Conservation (phyloP, 2,113 vertebrate genomes). For the Callaeas wilsoni region DNA sequence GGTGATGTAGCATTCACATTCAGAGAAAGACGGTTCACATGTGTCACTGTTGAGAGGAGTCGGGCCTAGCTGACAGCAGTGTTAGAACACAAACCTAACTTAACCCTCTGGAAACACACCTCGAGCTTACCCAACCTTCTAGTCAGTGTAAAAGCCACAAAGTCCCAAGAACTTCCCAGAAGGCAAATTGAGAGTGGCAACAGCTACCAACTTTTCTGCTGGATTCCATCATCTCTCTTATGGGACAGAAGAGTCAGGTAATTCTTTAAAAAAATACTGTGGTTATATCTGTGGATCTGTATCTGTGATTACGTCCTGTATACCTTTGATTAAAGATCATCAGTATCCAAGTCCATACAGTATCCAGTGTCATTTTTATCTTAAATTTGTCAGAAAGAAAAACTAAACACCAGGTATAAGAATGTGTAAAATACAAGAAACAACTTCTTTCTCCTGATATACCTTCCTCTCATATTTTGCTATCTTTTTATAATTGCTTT, state of each 20-base stretch:
- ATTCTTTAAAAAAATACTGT: neutral
- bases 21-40: neutral
- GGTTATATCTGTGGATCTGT: neutral
- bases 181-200: neutral
- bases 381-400: neutral
- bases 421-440: neutral
- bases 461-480: neutral
- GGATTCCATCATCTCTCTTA: neutral
- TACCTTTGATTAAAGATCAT: neutral
- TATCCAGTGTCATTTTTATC: neutral
- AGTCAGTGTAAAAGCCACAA: neutral
- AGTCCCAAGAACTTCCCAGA: neutral
- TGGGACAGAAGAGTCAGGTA: neutral
- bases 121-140: neutral
- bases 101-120: neutral
- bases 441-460: neutral
- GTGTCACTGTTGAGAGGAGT: neutral
- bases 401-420: neutral
- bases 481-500: neutral
- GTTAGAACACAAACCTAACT: neutral
- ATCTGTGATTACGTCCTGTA: neutral
- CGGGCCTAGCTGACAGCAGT: neutral
- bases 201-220: neutral
- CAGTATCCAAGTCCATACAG: neutral
- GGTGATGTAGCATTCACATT: neutral